Evolutionary conservation across 2,797 vertebrate species (phyloP).

Genomic region (Melanotaenia maccullochi): DNA sequence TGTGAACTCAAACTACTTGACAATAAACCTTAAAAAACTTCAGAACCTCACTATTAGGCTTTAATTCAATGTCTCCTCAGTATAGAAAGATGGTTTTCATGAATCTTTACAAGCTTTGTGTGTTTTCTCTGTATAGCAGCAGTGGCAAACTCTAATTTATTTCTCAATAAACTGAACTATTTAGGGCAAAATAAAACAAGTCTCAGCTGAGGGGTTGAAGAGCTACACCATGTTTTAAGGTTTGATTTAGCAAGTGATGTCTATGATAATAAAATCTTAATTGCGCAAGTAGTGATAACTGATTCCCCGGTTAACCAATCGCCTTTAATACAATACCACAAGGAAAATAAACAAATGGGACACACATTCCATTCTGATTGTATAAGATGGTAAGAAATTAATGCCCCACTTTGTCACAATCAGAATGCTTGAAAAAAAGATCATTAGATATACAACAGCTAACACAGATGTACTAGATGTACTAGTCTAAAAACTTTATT

Average conservation of each 20-base stretch:
- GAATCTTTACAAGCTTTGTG: slow-evolving; percentile 43
- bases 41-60: slow-evolving; percentile 15
- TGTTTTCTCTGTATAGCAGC: slow-evolving; percentile 51
- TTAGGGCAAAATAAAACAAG: slow-evolving; percentile 15
- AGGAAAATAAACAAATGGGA: background rate
- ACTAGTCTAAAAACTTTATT: background rate
- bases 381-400: too few species aligned
- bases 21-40: slow-evolving; percentile 30
- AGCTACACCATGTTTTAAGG: background rate
- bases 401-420: too few species aligned
- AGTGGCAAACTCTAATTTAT: slow-evolving; percentile 32
- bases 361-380: background rate
- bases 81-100: slow-evolving; percentile 1
- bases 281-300: too few species aligned
- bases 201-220: slow-evolving; percentile 20
- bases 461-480: too few species aligned
- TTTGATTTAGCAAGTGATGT: too few species aligned
- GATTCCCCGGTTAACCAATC: background rate
- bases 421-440: too few species aligned
- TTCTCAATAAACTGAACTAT: slow-evolving; percentile 39
- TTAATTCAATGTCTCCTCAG: slow-evolving; percentile 19
- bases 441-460: too few species aligned
- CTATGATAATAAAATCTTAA: too few species aligned
- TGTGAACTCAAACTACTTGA: slow-evolving; percentile 15
- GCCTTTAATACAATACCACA: background rate